Evolutionary conservation across 1,140 invertebrate genomes (phyloP).

Genomic region (Achroia grisella): DNA sequence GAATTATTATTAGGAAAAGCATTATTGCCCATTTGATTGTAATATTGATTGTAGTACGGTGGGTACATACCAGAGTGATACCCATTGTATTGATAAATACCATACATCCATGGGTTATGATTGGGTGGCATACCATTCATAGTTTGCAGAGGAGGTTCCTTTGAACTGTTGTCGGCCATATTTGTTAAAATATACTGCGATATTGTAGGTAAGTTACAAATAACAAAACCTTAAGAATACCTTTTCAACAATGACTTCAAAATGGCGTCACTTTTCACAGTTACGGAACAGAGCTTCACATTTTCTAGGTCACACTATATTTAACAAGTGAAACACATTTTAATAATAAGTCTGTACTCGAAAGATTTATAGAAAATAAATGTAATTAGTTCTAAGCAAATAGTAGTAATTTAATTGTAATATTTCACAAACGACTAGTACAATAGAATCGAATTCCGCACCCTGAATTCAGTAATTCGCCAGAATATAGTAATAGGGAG

Average conservation of each 20-base stretch:
- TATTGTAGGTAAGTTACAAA: constrained; percentile 3
- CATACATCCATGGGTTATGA: constrained; percentile 64
- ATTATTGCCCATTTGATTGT: constrained; percentile 55
- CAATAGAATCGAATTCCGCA: too few relatives aligned
- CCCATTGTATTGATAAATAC: constrained; percentile 62
- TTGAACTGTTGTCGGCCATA: constrained; percentile 58
- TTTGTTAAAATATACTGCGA: not conserved
- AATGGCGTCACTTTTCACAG: constrained; percentile 17
- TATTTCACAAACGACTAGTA: too few relatives aligned
- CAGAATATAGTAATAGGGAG: too few relatives aligned
- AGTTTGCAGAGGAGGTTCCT: constrained; percentile 65
- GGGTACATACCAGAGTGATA: constrained; percentile 59
- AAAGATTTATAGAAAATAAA: too few relatives aligned
- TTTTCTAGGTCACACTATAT: too few relatives aligned
- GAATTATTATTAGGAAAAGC: constrained; percentile 32
- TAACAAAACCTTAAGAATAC: too few relatives aligned
- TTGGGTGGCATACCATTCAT: constrained; percentile 56
- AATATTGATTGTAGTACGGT: constrained; percentile 63
- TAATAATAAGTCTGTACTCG: too few relatives aligned
- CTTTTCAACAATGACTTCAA: constrained; percentile 12
- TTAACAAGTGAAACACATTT: too few relatives aligned
- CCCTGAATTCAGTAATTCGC: too few relatives aligned
- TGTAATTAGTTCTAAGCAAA: too few relatives aligned
- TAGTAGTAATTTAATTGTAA: too few relatives aligned
- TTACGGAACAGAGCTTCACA: not conserved